Evolutionary conservation across 2,113 vertebrate species (phyloP).

Genomic region (Sander vitreus): DNA sequence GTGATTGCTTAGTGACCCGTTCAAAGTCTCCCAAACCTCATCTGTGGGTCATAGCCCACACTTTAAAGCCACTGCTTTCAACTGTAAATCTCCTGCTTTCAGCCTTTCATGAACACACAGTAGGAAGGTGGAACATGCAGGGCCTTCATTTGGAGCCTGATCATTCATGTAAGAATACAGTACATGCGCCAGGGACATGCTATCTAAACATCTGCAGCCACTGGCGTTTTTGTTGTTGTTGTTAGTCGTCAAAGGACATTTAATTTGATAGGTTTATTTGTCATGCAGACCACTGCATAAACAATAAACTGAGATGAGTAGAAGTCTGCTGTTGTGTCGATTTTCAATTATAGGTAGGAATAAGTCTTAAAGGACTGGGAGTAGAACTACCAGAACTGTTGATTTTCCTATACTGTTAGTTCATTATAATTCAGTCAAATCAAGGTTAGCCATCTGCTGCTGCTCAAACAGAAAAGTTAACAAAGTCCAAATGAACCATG

Average conservation of each 20-base stretch:
- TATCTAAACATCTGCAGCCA: conserved; percentile 3
- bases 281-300: neutral
- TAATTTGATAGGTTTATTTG: neutral
- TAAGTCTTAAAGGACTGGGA: neutral
- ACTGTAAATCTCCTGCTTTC: conserved; percentile 28
- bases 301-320: neutral
- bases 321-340: neutral
- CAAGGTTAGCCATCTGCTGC: neutral
- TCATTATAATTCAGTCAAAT: conserved; percentile 23
- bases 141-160: neutral
- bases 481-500: conserved; percentile 27
- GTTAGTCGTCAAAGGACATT: neutral
- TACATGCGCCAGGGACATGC: neutral
- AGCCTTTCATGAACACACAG: neutral
- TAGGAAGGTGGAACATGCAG: conserved; percentile 3
- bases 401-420: neutral
- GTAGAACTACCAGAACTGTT: neutral
- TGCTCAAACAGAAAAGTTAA: conserved; percentile 18
- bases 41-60: conserved; percentile 5
- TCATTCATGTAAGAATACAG: conserved; percentile 13
- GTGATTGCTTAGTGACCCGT: conserved; percentile 7
- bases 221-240: neutral
- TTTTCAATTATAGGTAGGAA: neutral
- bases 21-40: conserved; percentile 33
- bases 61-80: conserved; percentile 1